Base-by-base conservation (phyloP, 1,140 invertebrate genomes). In the Brachionus koreanus region DNA sequence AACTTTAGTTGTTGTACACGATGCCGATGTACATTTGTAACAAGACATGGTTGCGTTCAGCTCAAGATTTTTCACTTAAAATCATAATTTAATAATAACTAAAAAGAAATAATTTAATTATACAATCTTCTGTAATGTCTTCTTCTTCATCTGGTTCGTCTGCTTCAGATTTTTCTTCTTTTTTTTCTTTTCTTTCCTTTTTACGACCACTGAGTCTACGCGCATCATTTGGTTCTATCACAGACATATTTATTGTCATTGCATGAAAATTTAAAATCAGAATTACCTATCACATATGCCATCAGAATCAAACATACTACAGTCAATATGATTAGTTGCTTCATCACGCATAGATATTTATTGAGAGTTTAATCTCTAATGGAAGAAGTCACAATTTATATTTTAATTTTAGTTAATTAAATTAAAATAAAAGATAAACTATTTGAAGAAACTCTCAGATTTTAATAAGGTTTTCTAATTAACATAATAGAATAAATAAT, bases 31-130 rank as follows among this genome's bases (percentile, higher is more conserved):
- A 42, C 67, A 72, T 19, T 72, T 19, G 35, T 39, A 72, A n/a
- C 67, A 72, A 4, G 33, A 39, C 67, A 72, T 39, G 23, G 69
- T 74, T 25, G 69, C 69, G n/a, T 74, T 74, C 1, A 23, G 33
- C 13, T 74, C 69, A 25, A 74, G 42, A 74, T 74, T 74, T 23
- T 74, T 74, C 12, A 74, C 69, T 74, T 74, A 23, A 43, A 74
- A 74, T 13, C 33, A 69, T n/a, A 69, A 69, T n/a, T 37, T 19
- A 23, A 69, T 29, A 29, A 29, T 29, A 29, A 29, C 1, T 2
- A 29, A 29, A 2, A 3, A 29, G 1, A 29, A 29, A 29, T 29
- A 2, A 29, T 29, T 29, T 29, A 29, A 29, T 29, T 3, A 3
- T 69, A 69, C 65, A 39, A 39, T 69, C 65, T 69, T 69, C 37